These are phyloP conservation scores for Cerceris rybyensis DNA, from an alignment of 2,888 invertebrate genomes.

Conservation along the genomic window DNA sequence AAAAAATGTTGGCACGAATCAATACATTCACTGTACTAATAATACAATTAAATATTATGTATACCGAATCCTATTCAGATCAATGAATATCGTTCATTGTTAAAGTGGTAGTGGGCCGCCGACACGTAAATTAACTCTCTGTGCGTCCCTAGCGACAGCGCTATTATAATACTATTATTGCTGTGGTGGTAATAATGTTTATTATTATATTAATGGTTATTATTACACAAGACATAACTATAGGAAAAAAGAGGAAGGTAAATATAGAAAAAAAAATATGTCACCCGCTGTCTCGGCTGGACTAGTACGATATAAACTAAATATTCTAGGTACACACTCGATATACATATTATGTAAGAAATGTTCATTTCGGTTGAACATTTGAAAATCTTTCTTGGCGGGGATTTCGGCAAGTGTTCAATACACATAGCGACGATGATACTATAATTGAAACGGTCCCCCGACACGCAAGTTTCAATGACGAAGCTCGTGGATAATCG, in stretches of 20 bases:
- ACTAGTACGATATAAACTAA: slow-evolving; percentile 65
- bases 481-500: slow-evolving; percentile 67
- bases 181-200: slow-evolving; percentile 77
- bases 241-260: slow-evolving; percentile 67
- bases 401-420: slow-evolving; percentile 71
- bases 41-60: slow-evolving; percentile 59
- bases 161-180: slow-evolving; percentile 75
- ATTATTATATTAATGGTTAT: slow-evolving; percentile 75
- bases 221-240: slow-evolving; percentile 72
- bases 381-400: slow-evolving; percentile 67
- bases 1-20: slow-evolving; percentile 50
- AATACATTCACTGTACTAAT: slow-evolving; percentile 57
- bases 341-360: slow-evolving; percentile 55
- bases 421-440: slow-evolving; percentile 67
- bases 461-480: slow-evolving; percentile 65
- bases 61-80: slow-evolving; percentile 65
- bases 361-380: slow-evolving; percentile 70
- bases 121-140: slow-evolving; percentile 64
- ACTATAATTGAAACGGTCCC: slow-evolving; percentile 73
- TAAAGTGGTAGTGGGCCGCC: slow-evolving; percentile 69
- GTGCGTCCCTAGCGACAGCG: slow-evolving; percentile 70
- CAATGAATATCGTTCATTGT: slow-evolving; percentile 68
- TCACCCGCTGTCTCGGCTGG: slow-evolving; percentile 64
- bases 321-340: slow-evolving; percentile 60
- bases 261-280: slow-evolving; percentile 51